Conservation (phyloP, 1,140 invertebrate species). For the Neodiprion pinetum region DNA sequence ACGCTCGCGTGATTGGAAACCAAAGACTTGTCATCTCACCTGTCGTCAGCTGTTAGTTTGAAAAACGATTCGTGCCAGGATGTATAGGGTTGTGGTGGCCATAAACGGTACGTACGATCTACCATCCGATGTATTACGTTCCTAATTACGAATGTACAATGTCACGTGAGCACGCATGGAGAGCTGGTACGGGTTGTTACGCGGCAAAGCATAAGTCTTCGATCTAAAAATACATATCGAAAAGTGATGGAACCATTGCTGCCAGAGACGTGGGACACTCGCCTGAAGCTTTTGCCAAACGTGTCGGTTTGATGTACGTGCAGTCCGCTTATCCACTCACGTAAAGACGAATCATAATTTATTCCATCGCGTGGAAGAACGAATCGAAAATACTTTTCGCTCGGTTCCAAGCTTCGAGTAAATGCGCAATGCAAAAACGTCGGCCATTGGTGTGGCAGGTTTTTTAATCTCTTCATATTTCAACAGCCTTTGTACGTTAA, state of each 20-base stretch:
- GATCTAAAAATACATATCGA: no score
- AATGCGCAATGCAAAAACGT: background rate
- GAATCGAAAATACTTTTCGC: background rate
- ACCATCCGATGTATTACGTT: background rate
- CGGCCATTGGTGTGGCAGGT: background rate
- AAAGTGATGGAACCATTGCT: background rate
- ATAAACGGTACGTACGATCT: background rate
- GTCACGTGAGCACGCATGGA: constrained; percentile 8
- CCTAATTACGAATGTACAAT: background rate
- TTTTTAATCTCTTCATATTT: background rate
- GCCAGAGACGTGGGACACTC: background rate
- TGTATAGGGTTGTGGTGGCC: no score
- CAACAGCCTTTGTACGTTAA: background rate
- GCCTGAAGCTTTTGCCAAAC: background rate
- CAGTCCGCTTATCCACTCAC: background rate
- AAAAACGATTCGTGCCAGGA: no score
- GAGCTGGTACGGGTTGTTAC: constrained; percentile 11
- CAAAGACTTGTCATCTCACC: no score
- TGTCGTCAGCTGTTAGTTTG: no score
- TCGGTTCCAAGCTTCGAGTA: background rate
- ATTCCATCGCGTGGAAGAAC: background rate
- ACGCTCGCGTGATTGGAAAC: no score
- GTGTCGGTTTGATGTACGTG: background rate
- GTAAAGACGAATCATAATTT: background rate
- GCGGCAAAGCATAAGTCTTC: background rate